Evolutionary conservation across 2,888 invertebrate genomes (phyloP), one percentile per base, ranked within the genome.

Genomic region (Apotomis capreana): DNA sequence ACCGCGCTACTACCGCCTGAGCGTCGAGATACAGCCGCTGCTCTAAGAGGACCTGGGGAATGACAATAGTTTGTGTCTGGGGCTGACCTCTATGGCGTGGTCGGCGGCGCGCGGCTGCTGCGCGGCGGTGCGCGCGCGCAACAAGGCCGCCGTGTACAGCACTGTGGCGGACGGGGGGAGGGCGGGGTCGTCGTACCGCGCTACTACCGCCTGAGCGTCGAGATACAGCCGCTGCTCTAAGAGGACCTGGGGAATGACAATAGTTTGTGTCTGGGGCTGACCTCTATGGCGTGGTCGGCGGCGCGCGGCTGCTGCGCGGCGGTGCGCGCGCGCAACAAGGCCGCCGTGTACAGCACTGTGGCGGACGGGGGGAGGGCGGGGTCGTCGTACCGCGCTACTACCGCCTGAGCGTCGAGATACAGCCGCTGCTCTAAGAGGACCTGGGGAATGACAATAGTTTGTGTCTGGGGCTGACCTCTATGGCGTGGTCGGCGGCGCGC

Each of bases 21-120:
- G 98, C 99, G 92, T 99, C 99, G 4, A 98, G 98, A 88, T 98
- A 99, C 0, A 98, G 97, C 89, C 98, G 98, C 95, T 98, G 97
- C 92, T 99, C 99, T 70, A 99, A 92, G 78, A 99, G 93, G 69
- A 97, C 44, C 44, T 44, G 44, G 15, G n/a, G n/a, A n/a, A n/a
- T n/a, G n/a, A n/a, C n/a, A n/a, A n/a, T 15, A 15, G 15, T 15
- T 1, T 15, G 15, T 15, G 40, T 6, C 40, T 40, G 40, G 6
- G 1, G 40, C 40, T 40, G 5, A 40, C 40, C 40, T 40, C 40
- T 40, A 40, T 40, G 40, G 40, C 40, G 40, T 55, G 65, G 26
- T 70, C 70, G 0, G 65, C 65, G 49, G 3, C 65, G 0, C 97
- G 97, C 78, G 96, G 51, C 96, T 96, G 96, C 60, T 96, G 97